Evolutionary conservation across 2,888 invertebrate species (phyloP).

Genomic region (Pollenia angustigena): DNA sequence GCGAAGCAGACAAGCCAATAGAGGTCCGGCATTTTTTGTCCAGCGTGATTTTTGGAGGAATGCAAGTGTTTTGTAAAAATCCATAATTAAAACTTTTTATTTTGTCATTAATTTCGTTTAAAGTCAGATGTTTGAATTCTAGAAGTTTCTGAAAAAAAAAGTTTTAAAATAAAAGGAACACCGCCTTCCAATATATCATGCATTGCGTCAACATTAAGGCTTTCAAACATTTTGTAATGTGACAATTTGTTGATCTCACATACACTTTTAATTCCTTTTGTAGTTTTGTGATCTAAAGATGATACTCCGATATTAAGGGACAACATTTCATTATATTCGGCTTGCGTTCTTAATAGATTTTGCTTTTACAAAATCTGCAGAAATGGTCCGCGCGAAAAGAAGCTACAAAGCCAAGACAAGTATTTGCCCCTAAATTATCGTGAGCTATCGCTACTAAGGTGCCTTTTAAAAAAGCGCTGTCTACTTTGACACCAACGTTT

Average conservation of each 20-base stretch:
- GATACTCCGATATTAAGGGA: constrained; percentile 7
- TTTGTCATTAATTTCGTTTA: constrained; percentile 45
- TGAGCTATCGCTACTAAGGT: constrained; percentile 46
- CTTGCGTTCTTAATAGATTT: constrained; percentile 32
- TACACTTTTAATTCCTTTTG: constrained; percentile 40
- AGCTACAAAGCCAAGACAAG: constrained; percentile 39
- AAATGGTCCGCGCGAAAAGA: constrained; percentile 48
- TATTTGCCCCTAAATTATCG: constrained; percentile 39
- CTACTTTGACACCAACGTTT: constrained; percentile 50
- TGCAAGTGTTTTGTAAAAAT: constrained; percentile 48
- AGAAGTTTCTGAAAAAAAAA: too few relatives aligned
- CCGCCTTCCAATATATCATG: too few relatives aligned
- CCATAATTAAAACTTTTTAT: background rate
- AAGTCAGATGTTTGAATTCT: background rate
- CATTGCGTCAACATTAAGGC: too few relatives aligned
- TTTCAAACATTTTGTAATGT: too few relatives aligned
- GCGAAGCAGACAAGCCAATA: constrained; percentile 39
- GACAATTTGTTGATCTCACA: background rate
- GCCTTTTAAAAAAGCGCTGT: constrained; percentile 51
- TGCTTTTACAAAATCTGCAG: constrained; percentile 38
- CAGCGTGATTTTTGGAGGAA: constrained; percentile 50
- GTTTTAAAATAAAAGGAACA: too few relatives aligned
- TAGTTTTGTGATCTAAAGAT: constrained; percentile 18
- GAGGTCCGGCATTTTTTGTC: constrained; percentile 49
- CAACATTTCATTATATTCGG: constrained; percentile 38